These are phyloP conservation scores for Tromatobia lineatoria DNA, from an alignment of 2,888 invertebrate species.

Conservation along the genomic window DNA sequence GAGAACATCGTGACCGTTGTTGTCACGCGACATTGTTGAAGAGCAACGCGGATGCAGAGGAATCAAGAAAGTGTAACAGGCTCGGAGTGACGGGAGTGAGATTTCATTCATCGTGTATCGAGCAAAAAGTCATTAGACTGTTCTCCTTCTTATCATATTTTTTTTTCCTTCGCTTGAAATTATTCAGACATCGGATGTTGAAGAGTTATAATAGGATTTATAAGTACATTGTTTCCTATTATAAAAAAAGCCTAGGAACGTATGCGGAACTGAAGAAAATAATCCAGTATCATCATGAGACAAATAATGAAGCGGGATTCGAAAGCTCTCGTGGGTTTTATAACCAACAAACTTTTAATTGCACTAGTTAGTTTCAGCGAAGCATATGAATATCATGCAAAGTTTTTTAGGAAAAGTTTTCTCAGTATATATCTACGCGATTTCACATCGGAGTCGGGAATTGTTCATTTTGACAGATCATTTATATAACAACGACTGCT, in stretches of 20 bases:
- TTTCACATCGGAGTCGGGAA: no score
- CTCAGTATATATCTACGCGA: background rate
- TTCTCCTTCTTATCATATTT: background rate
- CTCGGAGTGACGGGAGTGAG: constrained; percentile 21
- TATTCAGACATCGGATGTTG: background rate
- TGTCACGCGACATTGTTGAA: constrained; percentile 41
- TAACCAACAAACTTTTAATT: no score
- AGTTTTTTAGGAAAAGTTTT: background rate
- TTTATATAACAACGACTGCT: no score
- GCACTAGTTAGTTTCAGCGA: no score
- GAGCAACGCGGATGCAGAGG: constrained; percentile 12
- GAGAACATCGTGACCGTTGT: constrained; percentile 12
- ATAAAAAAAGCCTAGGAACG: no score
- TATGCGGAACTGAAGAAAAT: no score
- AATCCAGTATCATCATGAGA: no score
- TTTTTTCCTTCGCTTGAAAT: background rate
- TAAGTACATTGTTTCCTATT: background rate
- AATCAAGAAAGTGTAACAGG: constrained; percentile 7
- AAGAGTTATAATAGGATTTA: background rate
- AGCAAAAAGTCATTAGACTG: constrained; percentile 24
- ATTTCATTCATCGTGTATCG: constrained; percentile 23
- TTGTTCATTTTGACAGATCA: no score
- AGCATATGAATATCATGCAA: no score
- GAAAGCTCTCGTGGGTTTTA: no score
- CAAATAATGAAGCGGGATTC: no score